phyloP scores from a whole-genome alignment of 2,888 invertebrate species.

The Pristionchus entomophagus region DNA sequence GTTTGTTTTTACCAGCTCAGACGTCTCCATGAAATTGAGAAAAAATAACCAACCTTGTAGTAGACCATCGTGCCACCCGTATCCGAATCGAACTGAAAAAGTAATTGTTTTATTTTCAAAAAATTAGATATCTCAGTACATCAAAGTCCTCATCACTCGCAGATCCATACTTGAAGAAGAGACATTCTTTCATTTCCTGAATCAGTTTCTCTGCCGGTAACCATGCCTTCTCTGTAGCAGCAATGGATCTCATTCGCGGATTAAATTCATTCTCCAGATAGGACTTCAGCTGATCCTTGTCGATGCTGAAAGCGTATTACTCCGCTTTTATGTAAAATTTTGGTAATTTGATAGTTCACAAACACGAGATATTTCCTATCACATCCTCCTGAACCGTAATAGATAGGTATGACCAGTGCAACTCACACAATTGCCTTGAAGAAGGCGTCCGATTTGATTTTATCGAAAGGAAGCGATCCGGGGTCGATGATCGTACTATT shows the following conservation, averaged over 20 bases:
- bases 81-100: conserved; percentile 41
- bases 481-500: conserved; percentile 46
- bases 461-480: conserved; percentile 45
- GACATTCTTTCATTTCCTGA: conserved; percentile 48
- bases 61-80: conserved; percentile 49
- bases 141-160: conserved; percentile 48
- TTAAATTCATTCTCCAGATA: conserved; percentile 46
- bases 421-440: conserved; percentile 50
- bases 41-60: too few relatives aligned
- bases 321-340: neutral
- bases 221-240: conserved; percentile 42
- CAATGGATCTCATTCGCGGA: conserved; percentile 30
- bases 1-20: too few relatives aligned
- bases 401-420: too few relatives aligned
- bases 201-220: conserved; percentile 48
- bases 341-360: too few relatives aligned
- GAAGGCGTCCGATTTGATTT: conserved; percentile 43
- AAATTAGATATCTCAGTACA: neutral
- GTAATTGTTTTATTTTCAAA: neutral
- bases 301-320: neutral
- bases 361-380: too few relatives aligned
- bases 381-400: too few relatives aligned
- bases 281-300: conserved; percentile 15
- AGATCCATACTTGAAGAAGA: conserved; percentile 10
- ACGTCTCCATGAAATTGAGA: too few relatives aligned